Evolutionary conservation across 2,888 invertebrate species (phyloP).

Genomic region (Pseudolycoriella hygida): DNA sequence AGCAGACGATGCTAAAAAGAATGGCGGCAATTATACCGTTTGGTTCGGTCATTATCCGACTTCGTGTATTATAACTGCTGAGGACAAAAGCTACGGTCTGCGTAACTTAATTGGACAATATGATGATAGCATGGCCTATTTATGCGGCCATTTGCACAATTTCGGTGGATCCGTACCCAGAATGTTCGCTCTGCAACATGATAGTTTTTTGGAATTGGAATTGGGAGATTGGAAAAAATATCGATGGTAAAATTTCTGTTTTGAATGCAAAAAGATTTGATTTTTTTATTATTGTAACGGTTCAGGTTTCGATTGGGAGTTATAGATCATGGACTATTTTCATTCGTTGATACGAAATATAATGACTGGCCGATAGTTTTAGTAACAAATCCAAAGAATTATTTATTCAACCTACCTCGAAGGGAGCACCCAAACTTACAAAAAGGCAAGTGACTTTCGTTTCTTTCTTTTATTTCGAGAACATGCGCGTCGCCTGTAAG

Average conservation of each 20-base stretch:
- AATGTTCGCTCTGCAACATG: slow-evolving; percentile 75
- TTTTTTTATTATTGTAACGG: too few relatives aligned
- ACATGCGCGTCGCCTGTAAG: neutral
- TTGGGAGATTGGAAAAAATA: slow-evolving; percentile 87
- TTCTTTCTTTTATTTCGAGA: neutral
- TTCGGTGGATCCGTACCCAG: slow-evolving; percentile 58
- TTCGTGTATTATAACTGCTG: slow-evolving; percentile 55
- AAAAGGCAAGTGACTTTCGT: neutral
- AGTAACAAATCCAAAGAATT: slow-evolving; percentile 83
- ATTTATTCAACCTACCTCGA: slow-evolving; percentile 49
- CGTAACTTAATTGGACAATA: slow-evolving; percentile 40
- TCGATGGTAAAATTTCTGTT: slow-evolving; percentile 30
- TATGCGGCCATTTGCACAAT: slow-evolving; percentile 82
- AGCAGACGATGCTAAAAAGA: slow-evolving; percentile 33
- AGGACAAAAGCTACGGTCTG: slow-evolving; percentile 31
- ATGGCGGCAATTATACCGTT: slow-evolving; percentile 40
- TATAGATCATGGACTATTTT: slow-evolving; percentile 78
- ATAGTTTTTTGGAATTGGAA: slow-evolving; percentile 73
- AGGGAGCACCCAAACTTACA: slow-evolving; percentile 42
- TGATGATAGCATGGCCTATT: slow-evolving; percentile 49
- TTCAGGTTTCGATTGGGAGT: slow-evolving; percentile 58
- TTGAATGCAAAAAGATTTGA: neutral
- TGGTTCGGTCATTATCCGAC: slow-evolving; percentile 90
- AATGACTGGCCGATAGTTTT: slow-evolving; percentile 65
- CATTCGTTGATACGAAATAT: slow-evolving; percentile 62